These are phyloP conservation scores for Caradrina clavipalpis DNA, from an alignment of 2,888 invertebrate species.

Conservation along the genomic window DNA sequence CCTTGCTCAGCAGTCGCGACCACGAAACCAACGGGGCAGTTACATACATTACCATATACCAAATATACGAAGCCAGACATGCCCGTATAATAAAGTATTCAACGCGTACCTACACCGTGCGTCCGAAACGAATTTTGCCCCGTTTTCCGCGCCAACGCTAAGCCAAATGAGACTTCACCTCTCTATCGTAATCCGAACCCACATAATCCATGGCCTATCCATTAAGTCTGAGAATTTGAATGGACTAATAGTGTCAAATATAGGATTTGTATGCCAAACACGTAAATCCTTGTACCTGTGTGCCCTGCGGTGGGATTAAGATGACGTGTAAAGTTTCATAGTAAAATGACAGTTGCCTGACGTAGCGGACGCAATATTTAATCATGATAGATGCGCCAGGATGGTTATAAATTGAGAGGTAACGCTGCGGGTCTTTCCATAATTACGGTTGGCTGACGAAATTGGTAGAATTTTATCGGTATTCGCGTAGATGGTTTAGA, in stretches of 20 bases:
- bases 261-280: conserved; percentile 68
- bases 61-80: conserved; percentile 54
- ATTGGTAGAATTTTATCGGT: conserved; percentile 13
- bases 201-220: conserved; percentile 69
- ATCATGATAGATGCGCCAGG: conserved; percentile 20
- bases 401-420: conserved; percentile 24
- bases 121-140: conserved; percentile 70
- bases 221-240: conserved; percentile 72
- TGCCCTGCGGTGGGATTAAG: conserved; percentile 25
- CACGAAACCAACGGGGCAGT: no score
- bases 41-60: conserved; percentile 34
- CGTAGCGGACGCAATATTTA: conserved; percentile 23
- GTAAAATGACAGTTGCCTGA: conserved; percentile 38
- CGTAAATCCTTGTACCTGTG: conserved; percentile 52
- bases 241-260: conserved; percentile 75
- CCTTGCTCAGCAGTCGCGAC: no score
- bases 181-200: conserved; percentile 58
- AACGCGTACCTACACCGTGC: conserved; percentile 47
- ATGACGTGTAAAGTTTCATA: conserved; percentile 36
- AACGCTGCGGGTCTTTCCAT: conserved; percentile 12
- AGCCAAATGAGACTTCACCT: conserved; percentile 77
- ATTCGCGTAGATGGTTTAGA: neutral
- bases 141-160: conserved; percentile 73
- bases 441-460: conserved; percentile 27
- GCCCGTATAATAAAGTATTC: conserved; percentile 70